Base-by-base conservation (phyloP, 2,888 invertebrate genomes). In the Pardosa pseudoannulata region DNA sequence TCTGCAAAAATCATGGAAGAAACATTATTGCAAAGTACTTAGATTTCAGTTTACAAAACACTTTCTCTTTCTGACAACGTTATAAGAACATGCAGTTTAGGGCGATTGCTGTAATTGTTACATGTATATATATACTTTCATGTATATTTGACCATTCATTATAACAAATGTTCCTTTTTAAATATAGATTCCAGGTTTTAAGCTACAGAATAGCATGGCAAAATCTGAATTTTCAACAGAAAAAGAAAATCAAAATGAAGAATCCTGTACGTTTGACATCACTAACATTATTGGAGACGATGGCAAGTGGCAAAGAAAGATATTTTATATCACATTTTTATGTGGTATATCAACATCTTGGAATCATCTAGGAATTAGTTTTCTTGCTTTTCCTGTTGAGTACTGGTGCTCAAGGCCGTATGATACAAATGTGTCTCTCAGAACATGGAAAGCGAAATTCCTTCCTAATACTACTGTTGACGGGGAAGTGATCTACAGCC, bases 331-430 rank as follows among this genome's bases (percentile, higher is more conserved):
- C 1, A 75, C 64, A 9, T 0, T 64, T 9, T 1, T 75, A 56
- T 5, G 23, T 36, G 29, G 62, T 9, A 1, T 75, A 13, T n/a
- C 74, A n/a, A 16, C 29, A 11, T 23, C 74, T 6, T 75, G 74
- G 74, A 62, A 75, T 36, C 74, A 75, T 23, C 7, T 75, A 11
- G 74, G 36, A 16, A 64, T 75, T 13, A 29, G 36, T 16, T 75
- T 75, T 39, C 29, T 75, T 28, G 74, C 74, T 7, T 75, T 23
- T 19, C 36, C 41, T 23, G 16, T 19, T 3, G 74, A 75, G 9
- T 19, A 75, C 50, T 75, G 64, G 74, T 75, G 74, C 50, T n/a
- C 64, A 16, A 32, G 28, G 11, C 74, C 74, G 11, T 3, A 73
- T n/a, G 31, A 27, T 19, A 46, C 6, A 0, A 80, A 80, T 39